phyloP scores from a whole-genome alignment of 2,888 invertebrate genomes.

The Lithosia quadra region DNA sequence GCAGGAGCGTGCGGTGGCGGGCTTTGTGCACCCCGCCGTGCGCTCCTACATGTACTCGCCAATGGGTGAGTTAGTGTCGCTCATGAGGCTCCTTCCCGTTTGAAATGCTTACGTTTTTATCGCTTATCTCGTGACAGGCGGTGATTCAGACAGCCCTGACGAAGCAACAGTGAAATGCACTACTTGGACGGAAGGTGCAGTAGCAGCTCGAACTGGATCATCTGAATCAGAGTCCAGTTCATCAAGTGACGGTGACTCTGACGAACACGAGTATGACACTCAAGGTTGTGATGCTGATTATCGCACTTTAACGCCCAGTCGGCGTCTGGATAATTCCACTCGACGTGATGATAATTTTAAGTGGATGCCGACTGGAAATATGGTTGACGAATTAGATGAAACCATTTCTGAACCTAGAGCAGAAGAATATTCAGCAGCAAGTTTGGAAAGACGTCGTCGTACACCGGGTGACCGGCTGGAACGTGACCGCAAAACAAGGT shows the following conservation, averaged over 20 bases:
- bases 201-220: constrained; percentile 72
- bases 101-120: constrained; percentile 61
- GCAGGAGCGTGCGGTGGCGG: constrained; percentile 78
- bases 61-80: constrained; percentile 80
- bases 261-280: constrained; percentile 83
- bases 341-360: constrained; percentile 90
- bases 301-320: constrained; percentile 78
- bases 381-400: constrained; percentile 69
- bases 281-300: constrained; percentile 88
- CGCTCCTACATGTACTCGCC: constrained; percentile 86
- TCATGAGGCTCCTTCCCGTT: constrained; percentile 65
- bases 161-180: constrained; percentile 88
- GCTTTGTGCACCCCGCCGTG: constrained; percentile 82
- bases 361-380: constrained; percentile 86
- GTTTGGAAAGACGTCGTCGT: constrained; percentile 87
- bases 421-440: constrained; percentile 78
- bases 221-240: constrained; percentile 78
- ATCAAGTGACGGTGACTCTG: constrained; percentile 75
- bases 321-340: constrained; percentile 86
- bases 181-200: constrained; percentile 79
- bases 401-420: constrained; percentile 64
- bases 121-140: constrained; percentile 82
- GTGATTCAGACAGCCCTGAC: constrained; percentile 88
- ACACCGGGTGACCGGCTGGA: constrained; percentile 84
- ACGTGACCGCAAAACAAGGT: constrained; percentile 89